Conservation (phyloP, 2,888 invertebrate genomes). For the Drosophila flavopinicola region DNA sequence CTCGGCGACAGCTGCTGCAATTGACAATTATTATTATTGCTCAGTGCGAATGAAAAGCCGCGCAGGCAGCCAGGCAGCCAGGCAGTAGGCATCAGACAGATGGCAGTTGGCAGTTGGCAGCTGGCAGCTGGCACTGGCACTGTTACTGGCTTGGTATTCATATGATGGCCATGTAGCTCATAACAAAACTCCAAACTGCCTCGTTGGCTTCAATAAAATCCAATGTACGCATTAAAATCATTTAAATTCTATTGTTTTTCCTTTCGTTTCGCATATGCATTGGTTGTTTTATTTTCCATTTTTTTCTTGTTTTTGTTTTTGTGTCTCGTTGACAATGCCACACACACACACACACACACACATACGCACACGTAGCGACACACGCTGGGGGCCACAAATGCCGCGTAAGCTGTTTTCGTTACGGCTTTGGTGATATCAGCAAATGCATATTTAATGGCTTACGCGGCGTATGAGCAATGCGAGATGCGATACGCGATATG, state of each 20-base stretch:
- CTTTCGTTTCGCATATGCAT: slow-evolving; percentile 56
- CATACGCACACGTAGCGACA: slow-evolving; percentile 6
- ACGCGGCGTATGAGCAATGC: slow-evolving; percentile 67
- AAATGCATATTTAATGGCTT: slow-evolving; percentile 79
- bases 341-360: slow-evolving; percentile 17
- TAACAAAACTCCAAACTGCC: slow-evolving; percentile 56
- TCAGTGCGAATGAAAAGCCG: slow-evolving; percentile 67
- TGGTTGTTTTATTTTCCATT: slow-evolving; percentile 34
- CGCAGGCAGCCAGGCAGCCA: slow-evolving; percentile 14
- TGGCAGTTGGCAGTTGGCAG: slow-evolving; percentile 9
- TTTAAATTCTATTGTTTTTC: slow-evolving; percentile 81
- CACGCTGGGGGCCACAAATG: slow-evolving; percentile 39
- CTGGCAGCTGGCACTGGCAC: slow-evolving; percentile 5
- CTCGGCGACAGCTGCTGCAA: slow-evolving; percentile 72
- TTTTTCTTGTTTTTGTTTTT: slow-evolving; percentile 15
- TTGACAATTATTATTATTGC: slow-evolving; percentile 79
- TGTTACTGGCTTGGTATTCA: slow-evolving; percentile 60
- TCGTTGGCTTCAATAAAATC: slow-evolving; percentile 71
- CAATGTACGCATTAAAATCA: slow-evolving; percentile 81
- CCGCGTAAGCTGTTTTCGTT: slow-evolving; percentile 74
- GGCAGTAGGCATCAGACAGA: slow-evolving; percentile 3
- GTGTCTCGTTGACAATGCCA: slow-evolving; percentile 17
- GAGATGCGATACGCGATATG: slow-evolving; percentile 27
- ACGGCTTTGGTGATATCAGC: slow-evolving; percentile 76
- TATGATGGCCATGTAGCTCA: slow-evolving; percentile 62